phyloP scores from a whole-genome alignment of 2,888 invertebrate genomes.

The Barypeithes pellucidus region DNA sequence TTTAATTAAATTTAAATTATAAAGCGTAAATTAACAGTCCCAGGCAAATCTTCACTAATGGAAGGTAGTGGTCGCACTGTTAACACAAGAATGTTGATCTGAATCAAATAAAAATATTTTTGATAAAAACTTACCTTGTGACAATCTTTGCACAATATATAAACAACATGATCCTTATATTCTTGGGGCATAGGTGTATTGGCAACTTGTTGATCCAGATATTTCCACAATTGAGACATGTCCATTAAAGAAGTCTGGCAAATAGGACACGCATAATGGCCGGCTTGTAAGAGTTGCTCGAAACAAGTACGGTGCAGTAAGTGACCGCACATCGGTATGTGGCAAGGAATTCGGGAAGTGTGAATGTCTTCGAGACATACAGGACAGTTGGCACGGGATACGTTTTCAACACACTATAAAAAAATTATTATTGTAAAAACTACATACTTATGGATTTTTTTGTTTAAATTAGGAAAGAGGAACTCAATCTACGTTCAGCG shows the following conservation, averaged over 20 bases:
- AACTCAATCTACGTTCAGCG: no score
- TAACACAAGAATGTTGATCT: no score
- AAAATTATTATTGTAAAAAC: no score
- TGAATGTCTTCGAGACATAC: slow-evolving; percentile 94
- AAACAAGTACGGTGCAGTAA: slow-evolving; percentile 89
- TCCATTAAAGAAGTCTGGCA: slow-evolving; percentile 92
- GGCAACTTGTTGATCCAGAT: slow-evolving; percentile 86
- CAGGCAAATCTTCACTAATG: no score
- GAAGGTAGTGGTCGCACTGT: no score
- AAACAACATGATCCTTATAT: slow-evolving; percentile 85
- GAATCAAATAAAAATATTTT: background rate
- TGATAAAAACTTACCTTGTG: slow-evolving; percentile 78
- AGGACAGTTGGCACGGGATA: slow-evolving; percentile 90
- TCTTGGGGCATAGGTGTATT: slow-evolving; percentile 89
- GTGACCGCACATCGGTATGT: slow-evolving; percentile 93
- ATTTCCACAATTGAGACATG: slow-evolving; percentile 88
- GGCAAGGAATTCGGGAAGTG: slow-evolving; percentile 90
- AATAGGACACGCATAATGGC: slow-evolving; percentile 91
- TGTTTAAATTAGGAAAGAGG: no score
- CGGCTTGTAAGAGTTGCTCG: slow-evolving; percentile 82
- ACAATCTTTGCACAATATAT: slow-evolving; percentile 93
- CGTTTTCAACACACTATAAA: slow-evolving; percentile 90
- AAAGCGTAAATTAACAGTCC: no score
- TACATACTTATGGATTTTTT: no score
- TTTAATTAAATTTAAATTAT: no score